phyloP scores from a whole-genome alignment of 1,140 invertebrate species.

The Drosophila kepulauana region DNA sequence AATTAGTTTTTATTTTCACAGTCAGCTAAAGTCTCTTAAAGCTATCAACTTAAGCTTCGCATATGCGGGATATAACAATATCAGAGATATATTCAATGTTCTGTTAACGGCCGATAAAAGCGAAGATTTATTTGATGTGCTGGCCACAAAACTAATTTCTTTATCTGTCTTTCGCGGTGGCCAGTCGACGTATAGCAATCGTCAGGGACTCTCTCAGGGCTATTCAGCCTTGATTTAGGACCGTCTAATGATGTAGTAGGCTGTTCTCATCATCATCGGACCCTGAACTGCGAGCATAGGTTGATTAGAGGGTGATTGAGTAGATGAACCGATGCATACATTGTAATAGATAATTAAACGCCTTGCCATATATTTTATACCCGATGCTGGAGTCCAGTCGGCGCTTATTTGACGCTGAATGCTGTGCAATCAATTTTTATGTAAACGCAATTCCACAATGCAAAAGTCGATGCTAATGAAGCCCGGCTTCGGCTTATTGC shows the following conservation, averaged over 20 bases:
- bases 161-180: not conserved
- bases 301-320: constrained; percentile 16
- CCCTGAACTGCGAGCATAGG: constrained; percentile 7
- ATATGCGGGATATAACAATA: not conserved
- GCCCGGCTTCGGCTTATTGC: constrained; percentile 33
- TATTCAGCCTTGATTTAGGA: constrained; percentile 23
- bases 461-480: constrained; percentile 76
- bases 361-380: constrained; percentile 58
- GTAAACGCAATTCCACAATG: constrained; percentile 64
- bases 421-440: constrained; percentile 72
- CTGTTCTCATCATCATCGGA: not conserved
- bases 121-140: constrained; percentile 8
- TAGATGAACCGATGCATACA: constrained; percentile 54
- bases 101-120: not conserved
- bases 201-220: not conserved
- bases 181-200: not conserved
- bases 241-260: constrained; percentile 31
- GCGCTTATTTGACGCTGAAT: constrained; percentile 57
- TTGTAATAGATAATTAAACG: constrained; percentile 65
- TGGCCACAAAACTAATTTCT: constrained; percentile 2
- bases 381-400: constrained; percentile 15
- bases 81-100: not conserved
- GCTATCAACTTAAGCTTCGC: not conserved
- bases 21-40: not conserved
- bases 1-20: not conserved